A percentile compares a stretch with the other conserved stretches of the same genome.
These are phyloP conservation scores for Ondatra zibethicus DNA, from an alignment of 2,113 vertebrate species.

Conservation along the genomic window DNA sequence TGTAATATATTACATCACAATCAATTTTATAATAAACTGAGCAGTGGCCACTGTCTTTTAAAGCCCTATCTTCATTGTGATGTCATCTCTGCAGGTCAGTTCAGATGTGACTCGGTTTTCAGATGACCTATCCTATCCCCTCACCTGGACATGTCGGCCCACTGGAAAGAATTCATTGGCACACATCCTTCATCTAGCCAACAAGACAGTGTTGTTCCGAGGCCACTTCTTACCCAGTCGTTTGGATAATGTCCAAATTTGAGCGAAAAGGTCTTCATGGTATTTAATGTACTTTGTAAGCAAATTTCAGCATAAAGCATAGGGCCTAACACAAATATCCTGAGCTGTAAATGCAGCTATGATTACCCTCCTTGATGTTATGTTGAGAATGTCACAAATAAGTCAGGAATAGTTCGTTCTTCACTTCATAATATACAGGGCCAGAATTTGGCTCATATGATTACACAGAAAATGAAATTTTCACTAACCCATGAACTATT, in stretches of 20 bases:
- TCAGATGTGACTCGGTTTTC: neutral
- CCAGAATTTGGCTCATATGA: slow-evolving; percentile 35
- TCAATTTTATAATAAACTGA: neutral
- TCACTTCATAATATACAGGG: slow-evolving; percentile 29
- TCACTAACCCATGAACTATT: slow-evolving; percentile 82
- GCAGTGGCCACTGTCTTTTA: neutral
- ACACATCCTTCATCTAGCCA: neutral
- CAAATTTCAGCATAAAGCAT: neutral
- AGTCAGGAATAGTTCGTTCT: slow-evolving; percentile 37
- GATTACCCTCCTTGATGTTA: slow-evolving; percentile 3
- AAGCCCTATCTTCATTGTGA: neutral
- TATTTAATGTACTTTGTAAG: slow-evolving; percentile 27
- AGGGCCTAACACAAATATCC: neutral
- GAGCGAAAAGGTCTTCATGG: neutral
- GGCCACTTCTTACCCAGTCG: neutral
- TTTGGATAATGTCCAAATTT: slow-evolving; percentile 33
- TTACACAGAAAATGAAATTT: slow-evolving; percentile 80
- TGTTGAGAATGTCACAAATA: slow-evolving; percentile 53
- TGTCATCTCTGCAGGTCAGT: neutral
- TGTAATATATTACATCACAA: neutral
- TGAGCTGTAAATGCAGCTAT: neutral
- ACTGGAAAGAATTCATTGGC: neutral
- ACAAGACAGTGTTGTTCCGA: neutral
- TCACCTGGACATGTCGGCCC: neutral
- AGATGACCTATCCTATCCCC: neutral